A percentile compares a stretch with the other conserved stretches of the same genome.
These are phyloP conservation scores for Protonemura montana DNA, from an alignment of 2,888 invertebrate genomes.

Conservation along the genomic window DNA sequence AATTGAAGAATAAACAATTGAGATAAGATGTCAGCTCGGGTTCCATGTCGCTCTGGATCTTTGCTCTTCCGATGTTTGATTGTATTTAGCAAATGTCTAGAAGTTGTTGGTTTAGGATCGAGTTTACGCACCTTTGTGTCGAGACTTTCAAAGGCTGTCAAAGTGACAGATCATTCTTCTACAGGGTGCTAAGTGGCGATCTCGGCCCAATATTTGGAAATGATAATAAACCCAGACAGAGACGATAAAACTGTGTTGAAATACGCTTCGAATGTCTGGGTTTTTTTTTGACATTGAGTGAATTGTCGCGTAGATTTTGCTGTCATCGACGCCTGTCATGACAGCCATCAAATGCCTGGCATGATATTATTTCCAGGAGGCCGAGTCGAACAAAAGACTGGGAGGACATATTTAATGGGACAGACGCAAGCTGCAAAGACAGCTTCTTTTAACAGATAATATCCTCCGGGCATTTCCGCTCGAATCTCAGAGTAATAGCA, in stretches of 20 bases:
- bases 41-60: neutral
- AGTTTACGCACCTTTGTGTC: neutral
- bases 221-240: neutral
- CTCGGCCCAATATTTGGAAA: neutral
- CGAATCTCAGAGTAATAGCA: neutral
- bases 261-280: too few species aligned
- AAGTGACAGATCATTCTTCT: neutral
- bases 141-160: neutral
- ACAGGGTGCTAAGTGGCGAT: neutral
- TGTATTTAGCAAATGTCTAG: neutral
- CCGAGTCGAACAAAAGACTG: neutral
- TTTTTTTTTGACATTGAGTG: too few species aligned
- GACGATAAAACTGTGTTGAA: too few species aligned
- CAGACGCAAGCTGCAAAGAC: neutral
- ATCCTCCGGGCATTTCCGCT: neutral
- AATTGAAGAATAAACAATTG: neutral
- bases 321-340: too few species aligned
- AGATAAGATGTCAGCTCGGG: neutral
- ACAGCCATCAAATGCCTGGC: neutral
- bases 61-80: too few species aligned
- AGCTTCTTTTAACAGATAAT: neutral
- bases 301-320: too few species aligned
- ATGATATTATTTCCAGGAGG: neutral
- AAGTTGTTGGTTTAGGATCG: slow-evolving; percentile 2
- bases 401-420: neutral